Evolutionary conservation across 1,140 invertebrate genomes (phyloP).

Genomic region (Eurytemora carolleeae): DNA sequence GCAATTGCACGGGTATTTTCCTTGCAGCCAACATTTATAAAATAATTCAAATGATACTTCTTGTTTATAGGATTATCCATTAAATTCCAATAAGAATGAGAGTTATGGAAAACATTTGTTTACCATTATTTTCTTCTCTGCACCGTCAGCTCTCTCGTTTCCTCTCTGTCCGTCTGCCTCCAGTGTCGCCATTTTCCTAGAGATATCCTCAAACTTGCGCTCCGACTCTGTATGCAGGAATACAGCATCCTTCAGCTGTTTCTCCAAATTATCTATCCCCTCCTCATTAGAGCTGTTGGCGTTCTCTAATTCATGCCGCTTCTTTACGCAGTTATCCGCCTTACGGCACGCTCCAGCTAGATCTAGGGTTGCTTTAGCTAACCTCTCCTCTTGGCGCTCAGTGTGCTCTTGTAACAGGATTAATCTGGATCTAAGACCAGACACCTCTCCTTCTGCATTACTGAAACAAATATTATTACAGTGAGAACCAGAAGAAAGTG

Average conservation of each 20-base stretch:
- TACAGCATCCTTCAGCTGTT: conserved; percentile 1
- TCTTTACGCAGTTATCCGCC: neutral
- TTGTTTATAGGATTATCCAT: no score
- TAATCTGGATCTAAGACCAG: neutral
- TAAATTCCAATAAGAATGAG: no score
- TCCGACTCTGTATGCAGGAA: conserved; percentile 1
- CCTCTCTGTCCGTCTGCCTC: neutral
- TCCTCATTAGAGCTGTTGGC: conserved; percentile 1
- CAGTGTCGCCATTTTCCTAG: neutral
- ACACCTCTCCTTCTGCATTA: neutral
- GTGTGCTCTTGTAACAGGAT: neutral
- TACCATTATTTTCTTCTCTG: neutral
- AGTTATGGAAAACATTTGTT: no score
- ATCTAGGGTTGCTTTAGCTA: neutral
- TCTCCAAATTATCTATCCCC: neutral
- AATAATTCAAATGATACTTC: no score
- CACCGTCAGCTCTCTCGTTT: neutral
- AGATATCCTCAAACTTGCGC: conserved; percentile 6
- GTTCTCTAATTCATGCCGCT: conserved; percentile 1
- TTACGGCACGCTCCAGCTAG: neutral
- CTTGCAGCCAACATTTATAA: no score
- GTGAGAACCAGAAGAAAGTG: no score
- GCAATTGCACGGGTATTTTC: no score
- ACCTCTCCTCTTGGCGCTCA: conserved; percentile 2
- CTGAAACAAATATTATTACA: no score